Percentiles rank a stretch among this genome's conserved stretches.
Evolutionary conservation across 2,113 vertebrate genomes (phyloP).

Genomic region (Alexandromys fortis): DNA sequence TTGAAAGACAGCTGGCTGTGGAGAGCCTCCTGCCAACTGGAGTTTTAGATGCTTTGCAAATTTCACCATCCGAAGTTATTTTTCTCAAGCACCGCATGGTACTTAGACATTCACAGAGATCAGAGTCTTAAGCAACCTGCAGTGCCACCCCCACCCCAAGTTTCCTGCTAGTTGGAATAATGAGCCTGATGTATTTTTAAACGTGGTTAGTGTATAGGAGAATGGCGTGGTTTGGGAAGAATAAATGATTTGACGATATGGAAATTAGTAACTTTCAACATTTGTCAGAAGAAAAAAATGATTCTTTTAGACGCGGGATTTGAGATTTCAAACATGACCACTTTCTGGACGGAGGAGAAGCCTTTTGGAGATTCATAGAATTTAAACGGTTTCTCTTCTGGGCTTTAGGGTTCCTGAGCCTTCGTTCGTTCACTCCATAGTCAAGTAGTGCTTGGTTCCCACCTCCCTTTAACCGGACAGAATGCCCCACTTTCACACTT

Average conservation of each 20-base stretch:
- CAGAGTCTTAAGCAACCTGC: neutral
- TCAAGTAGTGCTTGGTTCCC: neutral
- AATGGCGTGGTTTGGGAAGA: neutral
- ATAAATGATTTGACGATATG: neutral
- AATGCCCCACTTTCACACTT: conserved; percentile 38
- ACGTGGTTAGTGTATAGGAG: neutral
- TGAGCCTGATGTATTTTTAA: conserved; percentile 18
- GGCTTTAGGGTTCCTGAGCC: neutral
- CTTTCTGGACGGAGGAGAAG: neutral
- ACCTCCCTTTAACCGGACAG: neutral
- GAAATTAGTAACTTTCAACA: neutral
- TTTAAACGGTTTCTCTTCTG: neutral
- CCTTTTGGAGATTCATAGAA: neutral
- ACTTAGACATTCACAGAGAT: conserved; percentile 26
- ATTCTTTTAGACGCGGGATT: neutral
- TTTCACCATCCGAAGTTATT: conserved; percentile 38
- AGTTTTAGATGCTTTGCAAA: conserved; percentile 61
- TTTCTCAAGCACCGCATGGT: neutral
- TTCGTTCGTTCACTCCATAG: neutral
- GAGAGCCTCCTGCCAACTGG: conserved; percentile 13
- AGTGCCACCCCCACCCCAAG: neutral
- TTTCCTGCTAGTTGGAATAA: conserved; percentile 44
- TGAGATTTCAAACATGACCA: conserved; percentile 29
- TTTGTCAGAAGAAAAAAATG: neutral
- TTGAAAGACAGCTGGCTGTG: conserved; percentile 37